Percentiles rank a stretch among this genome's conserved stretches.
These are phyloP conservation scores for Burhinus bistriatus DNA, from an alignment of 2,113 vertebrate species.

Conservation along the genomic window DNA sequence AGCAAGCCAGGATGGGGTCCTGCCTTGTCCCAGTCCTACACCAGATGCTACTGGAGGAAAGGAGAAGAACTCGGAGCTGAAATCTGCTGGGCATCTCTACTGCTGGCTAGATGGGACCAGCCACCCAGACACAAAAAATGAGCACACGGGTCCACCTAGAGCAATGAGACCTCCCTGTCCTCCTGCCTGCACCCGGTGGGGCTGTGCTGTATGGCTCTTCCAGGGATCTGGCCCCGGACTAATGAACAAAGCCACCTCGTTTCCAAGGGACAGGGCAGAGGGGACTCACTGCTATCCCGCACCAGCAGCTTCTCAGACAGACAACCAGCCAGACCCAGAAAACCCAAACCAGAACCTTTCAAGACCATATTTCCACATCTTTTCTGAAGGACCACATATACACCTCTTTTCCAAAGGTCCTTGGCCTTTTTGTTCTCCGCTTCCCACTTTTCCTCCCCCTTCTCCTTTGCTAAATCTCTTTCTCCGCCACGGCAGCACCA, in stretches of 20 bases:
- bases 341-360: not conserved
- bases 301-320: not conserved
- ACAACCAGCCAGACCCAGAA: not conserved
- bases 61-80: not conserved
- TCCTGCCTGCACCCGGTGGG: rapidly evolving
- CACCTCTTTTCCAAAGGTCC: not conserved
- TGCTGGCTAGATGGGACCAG: not conserved
- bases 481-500: not conserved
- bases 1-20: rapidly evolving
- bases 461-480: not conserved
- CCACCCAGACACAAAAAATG: not conserved
- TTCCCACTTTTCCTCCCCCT: not conserved
- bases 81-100: not conserved
- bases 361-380: not conserved
- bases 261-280: not conserved
- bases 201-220: not conserved
- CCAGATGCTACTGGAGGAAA: not conserved
- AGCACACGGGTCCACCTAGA: rapidly evolving
- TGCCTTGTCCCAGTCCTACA: not conserved
- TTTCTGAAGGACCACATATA: not conserved
- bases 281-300: too few species aligned
- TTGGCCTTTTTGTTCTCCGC: not conserved
- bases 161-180: rapidly evolving
- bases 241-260: not conserved
- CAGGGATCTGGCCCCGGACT: not conserved